Base-by-base conservation (phyloP, 2,888 invertebrate genomes). In the Sphaerophoria rueppellii region DNA sequence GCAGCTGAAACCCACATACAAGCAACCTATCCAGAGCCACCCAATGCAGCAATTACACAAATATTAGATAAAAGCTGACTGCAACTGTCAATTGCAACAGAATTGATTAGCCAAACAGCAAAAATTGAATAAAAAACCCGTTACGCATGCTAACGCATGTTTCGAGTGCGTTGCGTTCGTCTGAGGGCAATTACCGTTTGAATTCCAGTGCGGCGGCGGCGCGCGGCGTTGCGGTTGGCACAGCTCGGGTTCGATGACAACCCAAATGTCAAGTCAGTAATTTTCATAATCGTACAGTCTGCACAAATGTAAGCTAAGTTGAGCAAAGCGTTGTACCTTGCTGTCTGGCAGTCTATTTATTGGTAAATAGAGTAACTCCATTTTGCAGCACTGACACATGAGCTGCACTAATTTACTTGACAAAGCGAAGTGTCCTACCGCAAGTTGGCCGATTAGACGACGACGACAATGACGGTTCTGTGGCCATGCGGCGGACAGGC, bases 241-340 rank as follows among this genome's bases (percentile, higher is more conserved):
- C n/a, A n/a, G 32, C 11, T 48, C 54, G 81, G 70, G 85, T 85
- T 85, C 85, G 85, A 81, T 81, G 85, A 85, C 85, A 85, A 81
- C 76, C 76, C 85, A 85, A 85, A 85, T 85, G 85, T 85, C 85
- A 85, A 81, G 76, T 81, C 76, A 85, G 85, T 85, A 72, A 77
- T 85, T 85, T 85, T 77, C 76, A 81, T 85, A 85, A 85, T 82
- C 76, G 76, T 60, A 50, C 48, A 72, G 71, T 80, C 74, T 48
- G 60, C 54, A 43, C 46, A 73, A 82, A 43, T 48, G 75, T 40
- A 70, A 70, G 6, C 46, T 34, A 71, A 43, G 43, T 12, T 43
- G 9, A 43, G 43, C 43, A 43, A 37, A 32, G 37, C 71, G 70
- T 54, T 12, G 54, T 65, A 24, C 24, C 24, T 24, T 24, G 24